Evolutionary conservation across 2,888 invertebrate genomes (phyloP), one percentile per base, ranked within the genome.

Genomic region (Acrobasis suavella): DNA sequence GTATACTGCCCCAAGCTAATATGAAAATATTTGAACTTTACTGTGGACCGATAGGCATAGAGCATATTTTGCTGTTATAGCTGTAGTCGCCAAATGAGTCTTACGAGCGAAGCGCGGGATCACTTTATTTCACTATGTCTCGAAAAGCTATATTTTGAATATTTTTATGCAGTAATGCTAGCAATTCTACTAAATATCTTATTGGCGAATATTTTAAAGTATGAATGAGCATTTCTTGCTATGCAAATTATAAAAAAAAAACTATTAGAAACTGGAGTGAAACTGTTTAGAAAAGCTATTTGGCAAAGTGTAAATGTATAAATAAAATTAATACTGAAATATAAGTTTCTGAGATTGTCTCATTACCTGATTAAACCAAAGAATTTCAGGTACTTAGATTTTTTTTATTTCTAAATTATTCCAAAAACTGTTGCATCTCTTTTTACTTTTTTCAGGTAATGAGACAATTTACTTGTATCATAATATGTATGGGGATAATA

Each of bases 291-390:
- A 74, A 78, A 84, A 82, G 84, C 82, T 85, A 82, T 85, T 81
- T 77, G 85, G 85, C 66, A 62, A 64, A 61, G 64, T 81, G 86
- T 89, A 89, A 87, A 87, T 91, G 87, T 91, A 87, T 86, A 89
- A 86, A 88, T 86, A 85, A 69, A 86, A 87, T 83, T 81, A 85
- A 86, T 83, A 82, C 85, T 84, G 83, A 80, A 78, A 78, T 76
- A 77, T 80, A 80, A 81, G 78, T 78, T 80, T 74, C 63, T 73
- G 73, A 74, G 74, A 75, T 77, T 82, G 85, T 83, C 82, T 80
- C 81, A 78, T 80, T 84, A 69, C 80, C 80, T 84, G 81, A 51
- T 58, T 56, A 61, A 39, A 60, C 52, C 51, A 17, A 60, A n/a
- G 14, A 56, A 42, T 56, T 32, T 56, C 42, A 22, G 42, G 56